Base-by-base conservation (phyloP, 2,113 vertebrate species). In the Camelus bactrianus region DNA sequence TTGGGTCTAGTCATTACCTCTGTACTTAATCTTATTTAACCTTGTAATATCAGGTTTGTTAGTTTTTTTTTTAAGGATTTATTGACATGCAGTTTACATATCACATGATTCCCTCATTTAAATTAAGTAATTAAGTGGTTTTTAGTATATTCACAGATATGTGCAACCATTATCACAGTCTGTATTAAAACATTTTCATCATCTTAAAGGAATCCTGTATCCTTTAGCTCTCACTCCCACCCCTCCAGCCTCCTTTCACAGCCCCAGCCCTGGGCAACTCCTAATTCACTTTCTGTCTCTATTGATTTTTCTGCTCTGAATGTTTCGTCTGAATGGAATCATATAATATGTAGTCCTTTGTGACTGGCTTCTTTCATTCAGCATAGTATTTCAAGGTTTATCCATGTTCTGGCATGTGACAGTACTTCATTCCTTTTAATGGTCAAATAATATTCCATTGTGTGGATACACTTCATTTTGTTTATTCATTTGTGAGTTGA, bases 21-120 rank as follows among this genome's bases (percentile, higher is more conserved):
- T 80, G 24, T 60, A 50, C 73, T 79, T 79, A 60, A 76, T 93
- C 30, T 50, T 80, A 72, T 88, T 88, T 72, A 67, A 88, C 54
- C 15, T 60, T 91, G 35, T 88, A 54, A 24, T 84, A 73, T 32
- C 24, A 73, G 42, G 54, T 73, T 73, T 87, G 15, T 67, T 70
- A 48, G 76, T 16, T 38, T 79, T 79, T 79, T 64, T 30, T 70
- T 28, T n/a, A 46, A 58, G 35, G 72, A 9, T 58, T 67, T 17
- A 48, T 20, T 69, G 72, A 58, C 17, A 35, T 48, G 32, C 65
- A 86, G 58, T 65, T 92, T 64, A 48, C 20, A 19, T 67, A 26
- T 8, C 28, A 50, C 35, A 70, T 17, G 13, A 35, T 52, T 50
- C 38, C 69, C 12, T 69, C 22, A 77, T 76, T 86, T 77, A 69